These are phyloP conservation scores for Ormyrus pomaceus DNA, from an alignment of 2,888 invertebrate species.

Conservation along the genomic window DNA sequence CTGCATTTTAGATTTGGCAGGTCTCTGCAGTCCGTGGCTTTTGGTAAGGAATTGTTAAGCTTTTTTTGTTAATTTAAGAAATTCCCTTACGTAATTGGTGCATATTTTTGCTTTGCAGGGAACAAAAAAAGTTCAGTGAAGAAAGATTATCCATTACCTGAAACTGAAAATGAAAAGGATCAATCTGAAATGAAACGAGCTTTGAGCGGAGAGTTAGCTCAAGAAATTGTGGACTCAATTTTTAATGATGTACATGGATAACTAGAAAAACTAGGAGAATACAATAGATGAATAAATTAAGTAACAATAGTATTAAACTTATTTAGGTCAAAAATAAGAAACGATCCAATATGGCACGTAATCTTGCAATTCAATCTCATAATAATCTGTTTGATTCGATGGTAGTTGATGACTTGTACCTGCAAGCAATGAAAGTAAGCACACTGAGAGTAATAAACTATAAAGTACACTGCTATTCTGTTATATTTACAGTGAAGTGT, in stretches of 20 bases:
- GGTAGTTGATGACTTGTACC: not conserved
- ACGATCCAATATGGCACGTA: not conserved
- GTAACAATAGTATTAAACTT: not conserved
- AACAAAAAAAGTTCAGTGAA: too few relatives aligned
- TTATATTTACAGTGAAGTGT: too few relatives aligned
- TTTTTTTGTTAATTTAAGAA: not conserved
- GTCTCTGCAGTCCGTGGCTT: conserved; percentile 12
- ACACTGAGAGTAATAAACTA: too few relatives aligned
- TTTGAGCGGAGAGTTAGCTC: conserved; percentile 66
- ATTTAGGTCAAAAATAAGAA: conserved; percentile 14
- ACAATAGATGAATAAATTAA: not conserved
- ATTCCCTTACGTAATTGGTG: not conserved
- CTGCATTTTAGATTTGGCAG: not conserved
- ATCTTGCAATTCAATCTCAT: not conserved
- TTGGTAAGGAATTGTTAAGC: not conserved
- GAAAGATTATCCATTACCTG: too few relatives aligned
- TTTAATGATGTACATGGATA: conserved; percentile 62
- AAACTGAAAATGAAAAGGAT: conserved; percentile 47
- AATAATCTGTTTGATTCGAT: not conserved
- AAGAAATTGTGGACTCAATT: conserved; percentile 67
- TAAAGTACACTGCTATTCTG: too few relatives aligned
- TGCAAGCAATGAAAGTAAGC: not conserved
- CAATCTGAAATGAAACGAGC: conserved; percentile 66
- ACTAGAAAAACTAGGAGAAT: not conserved
- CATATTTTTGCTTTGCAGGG: too few relatives aligned